These are phyloP conservation scores for Nasua narica DNA, from an alignment of 2,797 vertebrate species.

Conservation along the genomic window DNA sequence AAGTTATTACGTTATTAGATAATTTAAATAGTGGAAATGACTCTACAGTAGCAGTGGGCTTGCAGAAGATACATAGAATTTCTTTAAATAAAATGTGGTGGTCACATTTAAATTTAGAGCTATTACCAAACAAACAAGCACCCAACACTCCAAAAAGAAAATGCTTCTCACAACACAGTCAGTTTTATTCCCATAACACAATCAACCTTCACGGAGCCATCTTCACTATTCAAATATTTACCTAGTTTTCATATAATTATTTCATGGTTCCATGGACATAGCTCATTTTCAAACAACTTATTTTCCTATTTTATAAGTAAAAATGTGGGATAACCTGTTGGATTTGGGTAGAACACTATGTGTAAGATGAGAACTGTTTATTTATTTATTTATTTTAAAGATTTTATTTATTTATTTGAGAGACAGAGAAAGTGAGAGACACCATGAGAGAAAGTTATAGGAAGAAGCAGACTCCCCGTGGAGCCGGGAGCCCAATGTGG, in stretches of 20 bases:
- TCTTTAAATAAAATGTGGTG: not conserved
- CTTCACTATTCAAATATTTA: not conserved
- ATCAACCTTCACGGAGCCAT: not conserved
- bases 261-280: not conserved
- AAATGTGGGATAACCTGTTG: not conserved
- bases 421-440: too few species aligned
- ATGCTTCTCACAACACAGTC: not conserved
- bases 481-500: too few species aligned
- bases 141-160: not conserved
- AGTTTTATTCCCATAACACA: not conserved
- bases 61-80: not conserved
- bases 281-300: not conserved
- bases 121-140: not conserved
- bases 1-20: not conserved
- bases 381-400: too few species aligned
- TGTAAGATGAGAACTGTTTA: not conserved
- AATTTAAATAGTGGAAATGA: not conserved
- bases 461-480: too few species aligned
- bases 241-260: not conserved
- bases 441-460: too few species aligned
- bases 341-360: not conserved
- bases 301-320: not conserved
- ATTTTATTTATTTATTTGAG: too few species aligned
- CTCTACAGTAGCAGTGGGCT: not conserved
- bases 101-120: not conserved